Evolutionary conservation across 2,113 vertebrate genomes (phyloP), one percentile per base, ranked within the genome.

Genomic region (Dromiciops gliroides): DNA sequence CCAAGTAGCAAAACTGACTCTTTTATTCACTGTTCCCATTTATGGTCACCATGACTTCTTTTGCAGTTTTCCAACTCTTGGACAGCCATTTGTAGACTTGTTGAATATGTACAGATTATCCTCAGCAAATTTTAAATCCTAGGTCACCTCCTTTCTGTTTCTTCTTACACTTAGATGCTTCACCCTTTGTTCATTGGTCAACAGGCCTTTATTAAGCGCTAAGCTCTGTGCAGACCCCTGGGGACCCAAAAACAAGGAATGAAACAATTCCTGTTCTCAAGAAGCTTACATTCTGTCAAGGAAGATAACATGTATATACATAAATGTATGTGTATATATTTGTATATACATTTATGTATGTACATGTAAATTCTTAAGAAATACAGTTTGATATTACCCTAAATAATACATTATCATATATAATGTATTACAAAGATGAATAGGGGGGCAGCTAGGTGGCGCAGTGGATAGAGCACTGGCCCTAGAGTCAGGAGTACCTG

Each of bases 121-220:
- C 25, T 2, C 89, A 89, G 94, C 92, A 93, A 19, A 91, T 89
- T 92, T 96, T 67, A 51, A 89, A 52, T 91, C 44, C 25, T 48
- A 16, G 48, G 88, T 51, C 14, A 60, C 26, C 48, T 95, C 91
- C 92, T 51, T 90, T 92, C 56, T 92, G 60, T 26, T 9, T 51
- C 14, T 51, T 26, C 67, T 31, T 6, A 53, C 50, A 92, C 89
- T 89, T 89, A 91, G 89, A 89, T 89, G 25, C 50, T 50, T 67
- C 56, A 67, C 31, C 28, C 56, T 67, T 48, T 88, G 89, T 5
- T 48, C 44, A 90, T 52, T 49, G n/a, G 48, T 95, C 31, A 88
- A 8, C 24, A 25, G 44, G 50, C 90, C 90, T 44, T 12, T 67
- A 67, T 67, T 83, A 83, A 83, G 37, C 22, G 16, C 67, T 7